Conservation (phyloP, 2,113 vertebrate species). For the Mugil cephalus region DNA sequence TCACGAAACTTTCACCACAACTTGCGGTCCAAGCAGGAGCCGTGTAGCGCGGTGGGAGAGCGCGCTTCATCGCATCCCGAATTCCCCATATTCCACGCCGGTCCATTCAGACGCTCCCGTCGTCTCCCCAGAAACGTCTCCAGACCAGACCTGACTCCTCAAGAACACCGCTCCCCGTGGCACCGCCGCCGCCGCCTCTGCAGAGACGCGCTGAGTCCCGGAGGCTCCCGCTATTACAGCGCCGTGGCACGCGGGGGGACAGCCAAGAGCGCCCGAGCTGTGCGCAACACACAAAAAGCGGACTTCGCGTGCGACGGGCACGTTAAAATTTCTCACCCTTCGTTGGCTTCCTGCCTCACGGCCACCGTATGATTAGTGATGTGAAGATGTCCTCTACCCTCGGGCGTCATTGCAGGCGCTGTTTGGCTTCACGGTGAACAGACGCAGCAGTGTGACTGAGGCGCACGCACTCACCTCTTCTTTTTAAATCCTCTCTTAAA, state of each 20-base stretch:
- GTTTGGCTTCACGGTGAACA: no score
- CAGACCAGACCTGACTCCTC: not conserved
- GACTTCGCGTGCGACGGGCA: not conserved
- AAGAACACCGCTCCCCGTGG: not conserved
- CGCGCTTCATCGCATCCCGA: not conserved
- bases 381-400: no score
- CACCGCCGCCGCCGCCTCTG: not conserved
- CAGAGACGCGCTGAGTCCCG: not conserved
- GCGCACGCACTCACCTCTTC: no score
- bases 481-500: no score
- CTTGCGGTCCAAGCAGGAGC: conserved; percentile 9
- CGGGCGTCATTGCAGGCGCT: no score
- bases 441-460: no score
- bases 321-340: no score
- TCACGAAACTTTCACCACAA: conserved; percentile 38
- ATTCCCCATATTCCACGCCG: not conserved
- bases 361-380: no score
- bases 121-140: not conserved
- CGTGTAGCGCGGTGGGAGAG: not conserved
- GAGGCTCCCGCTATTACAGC: not conserved
- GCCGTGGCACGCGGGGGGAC: not conserved
- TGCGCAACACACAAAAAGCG: not conserved
- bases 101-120: not conserved
- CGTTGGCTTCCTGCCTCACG: no score
- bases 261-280: not conserved